Evolutionary conservation across 1,140 invertebrate species (phyloP), one percentile per base, ranked within the genome.

Genomic region (Limonius californicus): DNA sequence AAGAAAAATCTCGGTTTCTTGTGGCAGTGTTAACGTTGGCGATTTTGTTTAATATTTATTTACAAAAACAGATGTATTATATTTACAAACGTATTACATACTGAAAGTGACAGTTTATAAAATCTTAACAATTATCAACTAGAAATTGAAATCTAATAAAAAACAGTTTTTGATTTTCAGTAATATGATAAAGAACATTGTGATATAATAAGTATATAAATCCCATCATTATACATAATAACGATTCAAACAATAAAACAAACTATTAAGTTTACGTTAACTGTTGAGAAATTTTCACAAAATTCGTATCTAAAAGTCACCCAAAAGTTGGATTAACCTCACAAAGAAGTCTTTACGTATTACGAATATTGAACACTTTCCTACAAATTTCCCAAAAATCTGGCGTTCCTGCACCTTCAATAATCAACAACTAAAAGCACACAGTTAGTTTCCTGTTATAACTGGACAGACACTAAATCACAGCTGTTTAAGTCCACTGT

Each of bases 391-490:
- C 7, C 8, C 1, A 27, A 27, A 27, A 27, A 43, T 43, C 2
- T n/a, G 4, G 2, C 42, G n/a, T 43, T 14, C n/a, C n/a, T 14
- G 4, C 45, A 50, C 16, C 8, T 50, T 55, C 14, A 55, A 32
- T 55, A 27, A 55, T 55, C 27, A 27, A 55, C 20, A 55, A 55
- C 23, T 55, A 55, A 27, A 55, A 55, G n/a, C 9, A 55, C 53
- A 14, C 11, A 27, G 18, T 30, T 32, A 27, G 21, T 27, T 19
- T 55, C 27, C 20, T 55, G 53, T 55, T 75, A 75, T 75, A 75
- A 74, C 39, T 73, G 72, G 15, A 75, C 72, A 18, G 71, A 73
- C 27, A 75, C 74, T 35, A 75, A 65, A 64, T 75, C 74, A 62
- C 71, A 74, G 45, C 67, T 64, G 18, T 32, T 55, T 32, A 27